Conservation (phyloP, 1,140 invertebrate species). For the Orius insidiosus region DNA sequence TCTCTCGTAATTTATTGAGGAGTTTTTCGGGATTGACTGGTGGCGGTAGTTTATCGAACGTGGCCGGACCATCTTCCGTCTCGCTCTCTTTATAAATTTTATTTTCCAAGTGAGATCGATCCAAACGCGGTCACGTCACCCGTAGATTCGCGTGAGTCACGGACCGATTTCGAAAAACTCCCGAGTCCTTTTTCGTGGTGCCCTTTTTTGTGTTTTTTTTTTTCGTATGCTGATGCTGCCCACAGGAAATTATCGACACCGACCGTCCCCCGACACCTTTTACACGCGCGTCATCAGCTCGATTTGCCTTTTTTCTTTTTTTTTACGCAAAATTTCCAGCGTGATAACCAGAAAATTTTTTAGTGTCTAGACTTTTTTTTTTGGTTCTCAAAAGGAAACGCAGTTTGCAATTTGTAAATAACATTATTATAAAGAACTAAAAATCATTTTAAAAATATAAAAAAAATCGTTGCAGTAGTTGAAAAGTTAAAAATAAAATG, state of each 20-base stretch:
- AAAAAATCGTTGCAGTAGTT: slow-evolving; percentile 13
- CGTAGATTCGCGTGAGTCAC: neutral
- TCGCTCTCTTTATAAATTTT: slow-evolving; percentile 9
- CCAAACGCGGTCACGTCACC: slow-evolving; percentile 7
- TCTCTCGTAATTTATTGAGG: neutral
- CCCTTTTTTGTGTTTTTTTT: too few relatives aligned
- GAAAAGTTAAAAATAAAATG: slow-evolving; percentile 16
- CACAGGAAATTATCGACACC: too few relatives aligned
- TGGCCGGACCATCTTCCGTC: slow-evolving; percentile 2
- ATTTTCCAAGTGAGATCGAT: slow-evolving; percentile 8
- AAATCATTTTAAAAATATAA: neutral
- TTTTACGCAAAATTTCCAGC: too few relatives aligned
- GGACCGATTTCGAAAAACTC: slow-evolving; percentile 3
- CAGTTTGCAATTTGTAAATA: slow-evolving; percentile 13
- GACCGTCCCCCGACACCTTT: too few relatives aligned
- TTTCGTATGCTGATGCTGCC: too few relatives aligned
- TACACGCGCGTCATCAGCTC: neutral
- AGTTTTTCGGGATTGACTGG: neutral
- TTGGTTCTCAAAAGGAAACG: slow-evolving; percentile 2
- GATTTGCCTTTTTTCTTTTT: neutral
- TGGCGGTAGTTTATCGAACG: slow-evolving; percentile 2
- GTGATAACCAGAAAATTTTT: slow-evolving; percentile 4
- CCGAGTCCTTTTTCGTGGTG: too few relatives aligned
- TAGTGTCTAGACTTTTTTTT: slow-evolving; percentile 6
- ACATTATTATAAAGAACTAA: slow-evolving; percentile 11